These are phyloP conservation scores for Eptesicus fuscus DNA, from an alignment of 2,113 vertebrate species.

Conservation along the genomic window DNA sequence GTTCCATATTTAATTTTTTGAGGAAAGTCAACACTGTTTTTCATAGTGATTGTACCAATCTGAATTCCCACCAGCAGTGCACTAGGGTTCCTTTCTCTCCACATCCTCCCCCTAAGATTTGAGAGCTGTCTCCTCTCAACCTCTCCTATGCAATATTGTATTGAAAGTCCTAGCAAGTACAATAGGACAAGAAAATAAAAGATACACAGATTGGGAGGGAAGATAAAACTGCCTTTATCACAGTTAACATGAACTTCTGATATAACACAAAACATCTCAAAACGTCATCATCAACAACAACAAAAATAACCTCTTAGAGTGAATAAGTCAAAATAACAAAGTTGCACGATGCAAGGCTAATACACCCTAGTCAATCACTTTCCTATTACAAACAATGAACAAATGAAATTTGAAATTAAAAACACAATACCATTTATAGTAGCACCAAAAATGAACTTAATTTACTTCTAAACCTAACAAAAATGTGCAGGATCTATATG, in stretches of 20 bases:
- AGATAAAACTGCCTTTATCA: not conserved
- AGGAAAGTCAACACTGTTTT: too few relatives aligned
- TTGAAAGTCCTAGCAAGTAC: not conserved
- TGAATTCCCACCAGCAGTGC: too few relatives aligned
- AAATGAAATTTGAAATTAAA: not conserved
- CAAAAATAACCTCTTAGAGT: not conserved
- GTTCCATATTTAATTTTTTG: too few relatives aligned
- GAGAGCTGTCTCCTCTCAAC: not conserved
- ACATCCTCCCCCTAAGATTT: not conserved
- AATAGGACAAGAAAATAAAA: not conserved
- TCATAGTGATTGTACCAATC: too few relatives aligned
- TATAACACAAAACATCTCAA: not conserved
- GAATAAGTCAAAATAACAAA: not conserved
- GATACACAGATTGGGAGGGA: not conserved
- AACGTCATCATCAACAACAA: not conserved
- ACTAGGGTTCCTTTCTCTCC: too few relatives aligned
- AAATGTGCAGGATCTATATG: not conserved
- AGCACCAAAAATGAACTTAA: not conserved
- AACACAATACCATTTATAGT: not conserved
- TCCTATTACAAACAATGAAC: not conserved
- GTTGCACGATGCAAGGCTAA: not conserved
- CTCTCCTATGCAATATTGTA: not conserved
- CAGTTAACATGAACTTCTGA: not conserved
- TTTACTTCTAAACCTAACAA: not conserved
- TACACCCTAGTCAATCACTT: not conserved